Conservation (phyloP, 2,888 invertebrate genomes). For the Malachius bipustulatus region DNA sequence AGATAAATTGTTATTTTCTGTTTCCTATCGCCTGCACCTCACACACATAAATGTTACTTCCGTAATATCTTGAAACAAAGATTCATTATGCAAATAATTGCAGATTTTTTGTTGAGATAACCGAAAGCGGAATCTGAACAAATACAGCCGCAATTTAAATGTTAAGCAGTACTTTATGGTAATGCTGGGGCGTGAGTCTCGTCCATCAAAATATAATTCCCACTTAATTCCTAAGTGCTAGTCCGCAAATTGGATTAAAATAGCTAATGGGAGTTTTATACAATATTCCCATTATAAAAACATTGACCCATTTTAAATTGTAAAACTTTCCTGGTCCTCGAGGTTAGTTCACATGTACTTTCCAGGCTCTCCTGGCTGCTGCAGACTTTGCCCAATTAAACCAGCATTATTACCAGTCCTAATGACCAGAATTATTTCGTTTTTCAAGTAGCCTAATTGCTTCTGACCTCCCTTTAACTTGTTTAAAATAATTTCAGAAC, state of each 20-base stretch:
- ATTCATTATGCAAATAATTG: too few relatives aligned
- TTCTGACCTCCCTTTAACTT: too few relatives aligned
- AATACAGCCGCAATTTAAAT: conserved; percentile 2
- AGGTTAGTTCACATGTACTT: conserved; percentile 22
- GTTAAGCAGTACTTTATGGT: conserved; percentile 2
- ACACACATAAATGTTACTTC: too few relatives aligned
- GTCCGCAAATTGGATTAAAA: conserved; percentile 3
- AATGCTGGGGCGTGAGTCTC: conserved; percentile 1
- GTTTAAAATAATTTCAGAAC: too few relatives aligned
- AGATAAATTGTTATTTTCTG: too few relatives aligned
- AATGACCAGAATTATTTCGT: too few relatives aligned
- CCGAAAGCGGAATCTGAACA: too few relatives aligned
- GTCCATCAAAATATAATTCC: conserved; percentile 2
- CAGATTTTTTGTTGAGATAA: too few relatives aligned
- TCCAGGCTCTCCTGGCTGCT: too few relatives aligned
- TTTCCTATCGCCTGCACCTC: too few relatives aligned
- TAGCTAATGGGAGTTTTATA: conserved; percentile 2
- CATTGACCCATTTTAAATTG: conserved; percentile 19
- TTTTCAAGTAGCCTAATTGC: too few relatives aligned
- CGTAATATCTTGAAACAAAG: too few relatives aligned
- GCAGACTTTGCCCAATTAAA: conserved; percentile 22
- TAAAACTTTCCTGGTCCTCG: conserved; percentile 18
- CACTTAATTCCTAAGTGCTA: conserved; percentile 3
- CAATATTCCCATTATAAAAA: conserved; percentile 10
- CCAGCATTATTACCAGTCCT: conserved; percentile 24